phyloP scores from a whole-genome alignment of 2,113 vertebrate genomes.

The Heterotilapia buettikoferi region DNA sequence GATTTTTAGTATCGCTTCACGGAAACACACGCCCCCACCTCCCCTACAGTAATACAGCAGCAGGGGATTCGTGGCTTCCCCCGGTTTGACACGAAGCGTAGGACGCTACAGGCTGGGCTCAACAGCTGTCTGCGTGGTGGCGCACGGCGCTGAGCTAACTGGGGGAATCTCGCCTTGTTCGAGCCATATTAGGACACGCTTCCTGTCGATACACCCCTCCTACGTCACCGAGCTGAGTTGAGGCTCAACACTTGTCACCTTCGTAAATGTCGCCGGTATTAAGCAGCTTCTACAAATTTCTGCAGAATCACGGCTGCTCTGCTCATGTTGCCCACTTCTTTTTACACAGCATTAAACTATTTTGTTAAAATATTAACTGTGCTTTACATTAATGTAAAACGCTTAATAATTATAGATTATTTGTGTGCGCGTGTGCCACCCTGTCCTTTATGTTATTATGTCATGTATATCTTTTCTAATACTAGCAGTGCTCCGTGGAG shows the following conservation, averaged over 20 bases:
- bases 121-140: background rate
- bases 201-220: conserved; percentile 28
- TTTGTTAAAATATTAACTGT: background rate
- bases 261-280: background rate
- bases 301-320: background rate
- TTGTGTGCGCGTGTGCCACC: background rate
- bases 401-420: background rate
- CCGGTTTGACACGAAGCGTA: conserved; percentile 28
- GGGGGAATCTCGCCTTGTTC: conserved; percentile 19
- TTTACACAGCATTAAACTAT: background rate
- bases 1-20: background rate
- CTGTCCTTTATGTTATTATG: background rate
- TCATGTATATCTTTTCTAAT: background rate
- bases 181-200: conserved; percentile 61
- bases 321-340: background rate
- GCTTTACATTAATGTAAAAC: background rate
- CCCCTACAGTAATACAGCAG: background rate
- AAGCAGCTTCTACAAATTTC: background rate
- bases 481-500: background rate
- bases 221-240: conserved; percentile 24
- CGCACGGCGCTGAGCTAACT: background rate
- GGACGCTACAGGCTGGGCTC: conserved; percentile 23
- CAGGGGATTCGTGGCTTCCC: conserved; percentile 45
- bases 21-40: background rate
- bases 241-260: background rate